These are phyloP conservation scores for Anastrepha ludens DNA, from an alignment of 1,140 invertebrate species.

Conservation along the genomic window DNA sequence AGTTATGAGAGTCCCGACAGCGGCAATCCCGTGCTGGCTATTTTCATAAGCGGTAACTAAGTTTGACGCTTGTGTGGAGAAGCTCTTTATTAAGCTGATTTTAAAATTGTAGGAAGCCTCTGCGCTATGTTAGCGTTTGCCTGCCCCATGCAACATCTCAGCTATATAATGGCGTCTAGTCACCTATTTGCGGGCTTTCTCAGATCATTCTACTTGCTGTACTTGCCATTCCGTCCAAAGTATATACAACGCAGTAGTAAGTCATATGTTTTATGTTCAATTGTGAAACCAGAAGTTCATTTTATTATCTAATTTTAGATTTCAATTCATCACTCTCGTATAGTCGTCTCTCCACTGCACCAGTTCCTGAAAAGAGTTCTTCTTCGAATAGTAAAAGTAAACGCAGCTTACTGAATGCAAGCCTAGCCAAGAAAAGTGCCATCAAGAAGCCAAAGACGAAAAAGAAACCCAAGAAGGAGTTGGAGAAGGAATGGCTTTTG, in stretches of 20 bases:
- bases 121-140: conserved; percentile 81
- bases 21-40: conserved; percentile 80
- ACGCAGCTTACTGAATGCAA: conserved; percentile 71
- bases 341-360: conserved; percentile 69
- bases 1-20: conserved; percentile 80
- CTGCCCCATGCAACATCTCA: conserved; percentile 76
- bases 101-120: conserved; percentile 76
- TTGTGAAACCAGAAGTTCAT: not conserved
- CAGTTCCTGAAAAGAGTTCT: conserved; percentile 61
- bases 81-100: conserved; percentile 10
- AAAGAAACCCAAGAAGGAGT: conserved; percentile 66
- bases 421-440: conserved; percentile 63
- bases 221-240: conserved; percentile 69
- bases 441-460: conserved; percentile 67
- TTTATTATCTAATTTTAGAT: conserved; percentile 51
- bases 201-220: conserved; percentile 69
- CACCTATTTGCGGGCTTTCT: conserved; percentile 66
- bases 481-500: conserved; percentile 73
- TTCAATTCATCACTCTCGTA: conserved; percentile 67
- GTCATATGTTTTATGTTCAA: conserved; percentile 48
- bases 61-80: conserved; percentile 7
- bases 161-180: conserved; percentile 69
- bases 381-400: conserved; percentile 61
- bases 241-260: conserved; percentile 67
- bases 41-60: conserved; percentile 78